phyloP scores from a whole-genome alignment of 1,140 invertebrate genomes.

The Drosophila bocki region DNA sequence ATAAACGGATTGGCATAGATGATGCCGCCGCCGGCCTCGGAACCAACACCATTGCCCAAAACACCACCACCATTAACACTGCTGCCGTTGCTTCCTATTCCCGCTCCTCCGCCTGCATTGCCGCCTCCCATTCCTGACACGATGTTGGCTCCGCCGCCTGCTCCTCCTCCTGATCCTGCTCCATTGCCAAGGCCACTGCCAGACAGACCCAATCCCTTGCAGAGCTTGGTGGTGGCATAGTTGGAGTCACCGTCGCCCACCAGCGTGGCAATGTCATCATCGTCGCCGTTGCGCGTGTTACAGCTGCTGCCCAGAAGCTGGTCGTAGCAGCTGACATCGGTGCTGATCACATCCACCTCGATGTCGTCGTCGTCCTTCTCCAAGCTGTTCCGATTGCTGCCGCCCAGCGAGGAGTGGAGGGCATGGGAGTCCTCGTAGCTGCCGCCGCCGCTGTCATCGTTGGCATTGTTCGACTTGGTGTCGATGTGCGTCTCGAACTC shows the following conservation, averaged over 20 bases:
- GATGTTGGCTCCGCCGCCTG: background rate
- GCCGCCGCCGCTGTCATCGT: conserved; percentile 82
- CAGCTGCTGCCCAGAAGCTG: conserved; percentile 81
- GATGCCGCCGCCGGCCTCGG: conserved; percentile 67
- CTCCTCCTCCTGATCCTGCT: background rate
- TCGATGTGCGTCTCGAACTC: conserved; percentile 86
- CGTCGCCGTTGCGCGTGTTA: conserved; percentile 81
- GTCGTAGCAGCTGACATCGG: conserved; percentile 83
- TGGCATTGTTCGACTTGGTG: conserved; percentile 79
- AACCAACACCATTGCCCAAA: conserved; percentile 46
- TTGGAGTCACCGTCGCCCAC: conserved; percentile 67
- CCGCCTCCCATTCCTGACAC: conserved; percentile 3
- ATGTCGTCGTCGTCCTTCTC: conserved; percentile 84
- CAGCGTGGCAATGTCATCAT: conserved; percentile 73
- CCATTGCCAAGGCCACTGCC: conserved; percentile 1
- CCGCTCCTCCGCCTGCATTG: background rate
- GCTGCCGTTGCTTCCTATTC: conserved; percentile 14
- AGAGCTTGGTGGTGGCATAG: conserved; percentile 57
- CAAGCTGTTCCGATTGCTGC: conserved; percentile 80
- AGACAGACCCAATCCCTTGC: conserved; percentile 28
- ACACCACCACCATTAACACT: conserved; percentile 36
- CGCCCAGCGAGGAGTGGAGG: conserved; percentile 72
- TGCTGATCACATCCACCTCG: conserved; percentile 83
- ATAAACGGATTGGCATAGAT: conserved; percentile 85
- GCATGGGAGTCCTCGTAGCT: conserved; percentile 84